Evolutionary conservation across 2,888 invertebrate species (phyloP), one percentile per base, ranked within the genome.

Genomic region (Rhyacophila evoluta): DNA sequence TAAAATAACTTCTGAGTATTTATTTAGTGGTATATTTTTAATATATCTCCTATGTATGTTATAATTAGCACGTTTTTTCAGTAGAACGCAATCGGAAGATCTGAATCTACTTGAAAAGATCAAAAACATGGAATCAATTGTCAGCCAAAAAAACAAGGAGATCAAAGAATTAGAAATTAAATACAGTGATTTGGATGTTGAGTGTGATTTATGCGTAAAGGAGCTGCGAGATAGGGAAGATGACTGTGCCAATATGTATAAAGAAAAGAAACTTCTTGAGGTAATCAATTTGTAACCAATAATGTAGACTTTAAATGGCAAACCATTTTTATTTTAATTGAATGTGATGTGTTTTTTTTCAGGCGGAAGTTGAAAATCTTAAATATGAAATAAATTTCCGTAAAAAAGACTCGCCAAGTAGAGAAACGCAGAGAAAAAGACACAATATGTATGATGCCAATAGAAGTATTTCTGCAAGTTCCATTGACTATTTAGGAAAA

Each of bases 191-290:
- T 81, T 89, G 28, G 87, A 87, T 37, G 87, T 88, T 0, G 90
- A 91, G 83, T 88, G 89, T 83, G 89, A 91, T 41, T 87, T 86
- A 0, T 89, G 87, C 81, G 85, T 86, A 0, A 84, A 85, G 82
- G 87, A 87, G 82, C 83, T 88, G 77, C 84, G 85, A 2, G 88
- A 89, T 73, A 83, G 85, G 15, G 88, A 88, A 71, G 86, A 86
- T 15, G 86, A 87, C 80, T 86, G 87, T 73, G 84, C 84, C 70
- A 83, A 83, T 69, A 83, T 90, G 10, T 86, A 84, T 77, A 86
- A 85, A 15, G 85, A 87, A 0, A 87, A 87, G 74, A 82, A 82
- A 1, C 85, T 85, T 8, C 81, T 88, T 0, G 86, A 88, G 87
- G 88, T 88, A 81, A 55, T 27, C n/a, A n/a, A n/a, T n/a, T n/a